Base-by-base conservation (phyloP, 2,797 vertebrate species). In the Spinus pinus region DNA sequence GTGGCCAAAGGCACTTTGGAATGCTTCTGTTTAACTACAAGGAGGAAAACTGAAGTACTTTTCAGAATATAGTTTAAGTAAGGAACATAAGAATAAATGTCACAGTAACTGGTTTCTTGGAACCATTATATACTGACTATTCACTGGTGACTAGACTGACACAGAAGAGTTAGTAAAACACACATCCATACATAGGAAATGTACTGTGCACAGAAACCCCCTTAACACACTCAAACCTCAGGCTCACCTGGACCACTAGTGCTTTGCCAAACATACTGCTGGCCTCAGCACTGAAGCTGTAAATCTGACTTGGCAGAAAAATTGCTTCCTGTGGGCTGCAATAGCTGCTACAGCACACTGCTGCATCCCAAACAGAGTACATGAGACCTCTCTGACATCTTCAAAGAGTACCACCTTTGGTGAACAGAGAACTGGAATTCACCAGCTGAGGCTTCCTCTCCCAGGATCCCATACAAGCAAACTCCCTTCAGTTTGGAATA, bases 111-210 rank as follows among this genome's bases (percentile, higher is more conserved):
- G 41, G n/a, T 78, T 71, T 85, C 91, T 75, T 91, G 57, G 90
- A 95, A 97, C 81, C 66, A 53, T 87, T 94, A 75, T 69, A 82
- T 79, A 82, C 75, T 79, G 83, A 94, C 87, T 95, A 86, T 96
- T 94, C 90, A 69, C 66, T 82, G 25, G 67, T 73, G 41, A 83
- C 33, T 70, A 61, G 86, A 86, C 42, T 88, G 94, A 93, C 79
- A 88, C 6, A 56, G 77, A 88, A 94, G 97, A 94, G 94, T 58
- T 81, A 94, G 75, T 75, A 93, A 97, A 97, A 94, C 65, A 62
- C 84, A 70, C 80, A 88, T 50, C 57, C 46, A 67, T 44, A 85
- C 82, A 93, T 66, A 93, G 85, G 71, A 96, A 89, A 94, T 37
- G 27, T 31, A 74, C 31, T 46, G 69, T 81, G 83, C 69, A 57